Conservation (phyloP, 2,113 vertebrate genomes). For the Onychostoma macrolepis region DNA sequence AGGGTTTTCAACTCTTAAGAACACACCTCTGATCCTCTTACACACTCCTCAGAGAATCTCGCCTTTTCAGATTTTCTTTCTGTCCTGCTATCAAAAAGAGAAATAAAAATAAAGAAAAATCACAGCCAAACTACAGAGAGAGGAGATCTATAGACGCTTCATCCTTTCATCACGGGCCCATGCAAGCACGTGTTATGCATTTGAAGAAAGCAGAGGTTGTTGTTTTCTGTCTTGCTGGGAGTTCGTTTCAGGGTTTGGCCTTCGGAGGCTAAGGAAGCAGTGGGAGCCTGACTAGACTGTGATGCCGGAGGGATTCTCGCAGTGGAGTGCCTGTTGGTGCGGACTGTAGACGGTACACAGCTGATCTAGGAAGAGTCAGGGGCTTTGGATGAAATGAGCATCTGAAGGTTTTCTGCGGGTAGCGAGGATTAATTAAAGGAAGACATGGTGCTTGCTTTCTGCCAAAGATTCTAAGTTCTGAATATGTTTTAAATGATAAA, state of each 20-base stretch:
- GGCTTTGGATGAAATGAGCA: background rate
- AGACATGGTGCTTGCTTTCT: background rate
- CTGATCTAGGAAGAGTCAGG: background rate
- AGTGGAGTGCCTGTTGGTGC: background rate
- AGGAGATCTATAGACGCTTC: slow-evolving; percentile 68
- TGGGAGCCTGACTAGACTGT: slow-evolving; percentile 38
- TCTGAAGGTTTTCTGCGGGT: background rate
- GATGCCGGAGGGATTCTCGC: background rate
- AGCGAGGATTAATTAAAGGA: background rate
- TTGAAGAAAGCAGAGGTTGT: slow-evolving; percentile 56
- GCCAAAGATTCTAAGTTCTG: background rate
- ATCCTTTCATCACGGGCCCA: slow-evolving; percentile 75
- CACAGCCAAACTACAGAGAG: slow-evolving; percentile 61
- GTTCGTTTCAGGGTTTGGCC: slow-evolving; percentile 24
- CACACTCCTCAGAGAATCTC: slow-evolving; percentile 58
- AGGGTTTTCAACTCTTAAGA: slow-evolving; percentile 25
- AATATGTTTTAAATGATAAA: background rate
- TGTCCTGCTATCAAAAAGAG: slow-evolving; percentile 5
- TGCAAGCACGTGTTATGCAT: slow-evolving; percentile 63
- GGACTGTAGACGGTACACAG: background rate
- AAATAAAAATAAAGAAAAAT: slow-evolving; percentile 59
- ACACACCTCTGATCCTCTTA: slow-evolving; percentile 66
- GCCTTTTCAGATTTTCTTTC: slow-evolving; percentile 62
- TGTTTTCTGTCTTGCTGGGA: slow-evolving; percentile 59
- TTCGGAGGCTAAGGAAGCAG: background rate